These are phyloP conservation scores for Mythimna vitellina DNA, from an alignment of 2,888 invertebrate genomes.

Conservation along the genomic window DNA sequence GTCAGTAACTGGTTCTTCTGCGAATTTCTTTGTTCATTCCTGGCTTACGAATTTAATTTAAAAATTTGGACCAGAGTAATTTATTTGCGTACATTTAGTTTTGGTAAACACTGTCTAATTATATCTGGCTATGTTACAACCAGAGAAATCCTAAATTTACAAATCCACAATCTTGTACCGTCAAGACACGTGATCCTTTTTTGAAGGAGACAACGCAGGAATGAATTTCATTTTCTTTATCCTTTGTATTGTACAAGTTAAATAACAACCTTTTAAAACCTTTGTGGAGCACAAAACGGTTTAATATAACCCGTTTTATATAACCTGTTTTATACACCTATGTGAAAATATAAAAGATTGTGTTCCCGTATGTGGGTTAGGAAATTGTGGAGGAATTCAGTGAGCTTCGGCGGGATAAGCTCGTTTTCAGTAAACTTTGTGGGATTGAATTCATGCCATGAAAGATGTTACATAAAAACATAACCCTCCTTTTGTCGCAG, in stretches of 20 bases:
- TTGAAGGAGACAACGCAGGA: background rate
- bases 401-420: background rate
- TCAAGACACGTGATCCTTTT: background rate
- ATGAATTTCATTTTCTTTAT: background rate
- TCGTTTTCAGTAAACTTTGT: constrained; percentile 1
- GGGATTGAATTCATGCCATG: background rate
- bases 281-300: constrained; percentile 14
- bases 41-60: too few relatives aligned
- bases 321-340: background rate
- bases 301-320: constrained; percentile 11
- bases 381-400: constrained; percentile 19
- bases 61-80: too few relatives aligned
- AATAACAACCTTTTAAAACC: constrained; percentile 15
- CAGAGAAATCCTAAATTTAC: background rate
- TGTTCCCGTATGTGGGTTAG: background rate
- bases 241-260: constrained; percentile 10
- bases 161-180: background rate
- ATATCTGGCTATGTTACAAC: too few relatives aligned
- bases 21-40: too few relatives aligned
- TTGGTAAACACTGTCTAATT: too few relatives aligned
- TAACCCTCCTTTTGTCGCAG: too few relatives aligned
- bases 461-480: background rate
- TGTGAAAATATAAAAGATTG: background rate
- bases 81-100: too few relatives aligned
- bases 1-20: too few relatives aligned